A percentile compares a stretch with the other conserved stretches of the same genome.
Evolutionary conservation across 2,888 invertebrate species (phyloP).

Genomic region (Pollenia griseotomentosa): DNA sequence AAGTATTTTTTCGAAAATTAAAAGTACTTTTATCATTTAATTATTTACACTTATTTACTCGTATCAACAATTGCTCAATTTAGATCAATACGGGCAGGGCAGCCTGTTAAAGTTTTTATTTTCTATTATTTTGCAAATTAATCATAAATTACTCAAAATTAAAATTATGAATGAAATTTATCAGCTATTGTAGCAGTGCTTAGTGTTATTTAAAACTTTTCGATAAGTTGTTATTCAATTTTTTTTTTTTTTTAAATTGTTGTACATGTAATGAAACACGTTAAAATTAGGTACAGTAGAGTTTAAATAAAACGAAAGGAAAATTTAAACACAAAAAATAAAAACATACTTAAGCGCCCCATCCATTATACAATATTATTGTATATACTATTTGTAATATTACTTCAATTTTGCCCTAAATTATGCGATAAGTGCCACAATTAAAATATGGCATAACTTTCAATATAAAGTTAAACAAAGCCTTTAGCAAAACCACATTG

Average conservation of each 20-base stretch:
- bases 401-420: no score
- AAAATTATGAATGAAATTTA: constrained; percentile 39
- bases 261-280: not conserved
- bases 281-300: not conserved
- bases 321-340: no score
- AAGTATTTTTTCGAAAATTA: constrained; percentile 3
- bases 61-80: not conserved
- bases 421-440: no score
- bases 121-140: not conserved
- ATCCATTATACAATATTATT: no score
- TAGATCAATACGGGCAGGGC: not conserved
- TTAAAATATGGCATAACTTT: no score
- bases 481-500: no score
- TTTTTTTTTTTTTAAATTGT: not conserved
- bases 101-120: not conserved
- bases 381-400: no score
- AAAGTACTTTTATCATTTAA: constrained; percentile 52
- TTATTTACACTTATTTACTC: constrained; percentile 29
- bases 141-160: not conserved
- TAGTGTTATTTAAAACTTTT: constrained; percentile 1
- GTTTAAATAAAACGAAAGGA: not conserved
- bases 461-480: no score
- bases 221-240: not conserved
- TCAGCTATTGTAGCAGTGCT: not conserved
- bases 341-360: no score